phyloP scores from a whole-genome alignment of 2,888 invertebrate species.

The Sturmia bella region DNA sequence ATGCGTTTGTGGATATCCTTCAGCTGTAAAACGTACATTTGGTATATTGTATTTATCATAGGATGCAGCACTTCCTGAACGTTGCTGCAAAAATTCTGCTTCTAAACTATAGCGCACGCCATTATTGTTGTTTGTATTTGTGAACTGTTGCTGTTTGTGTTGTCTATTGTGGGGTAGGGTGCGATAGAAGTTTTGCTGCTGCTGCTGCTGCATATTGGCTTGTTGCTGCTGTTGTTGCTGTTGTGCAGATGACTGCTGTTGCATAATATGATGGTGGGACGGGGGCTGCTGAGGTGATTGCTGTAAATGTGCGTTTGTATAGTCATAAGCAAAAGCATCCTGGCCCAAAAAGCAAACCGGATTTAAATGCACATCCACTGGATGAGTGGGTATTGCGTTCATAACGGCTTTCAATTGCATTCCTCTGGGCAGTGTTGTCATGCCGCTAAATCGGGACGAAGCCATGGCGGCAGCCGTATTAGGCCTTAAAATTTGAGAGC shows the following conservation, averaged over 20 bases:
- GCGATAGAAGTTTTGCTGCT: slow-evolving; percentile 85
- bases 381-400: slow-evolving; percentile 81
- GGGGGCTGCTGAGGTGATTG: slow-evolving; percentile 72
- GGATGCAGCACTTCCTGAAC: slow-evolving; percentile 81
- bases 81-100: slow-evolving; percentile 85
- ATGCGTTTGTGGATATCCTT: slow-evolving; percentile 86
- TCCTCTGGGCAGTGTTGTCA: slow-evolving; percentile 83
- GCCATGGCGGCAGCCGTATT: slow-evolving; percentile 72
- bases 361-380: slow-evolving; percentile 88
- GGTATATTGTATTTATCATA: slow-evolving; percentile 83
- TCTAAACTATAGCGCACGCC: slow-evolving; percentile 85
- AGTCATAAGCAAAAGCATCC: slow-evolving; percentile 87
- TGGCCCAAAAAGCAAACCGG: slow-evolving; percentile 89
- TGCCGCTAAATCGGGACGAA: slow-evolving; percentile 81
- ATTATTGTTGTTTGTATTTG: slow-evolving; percentile 82
- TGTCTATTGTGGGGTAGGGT: slow-evolving; percentile 89
- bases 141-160: slow-evolving; percentile 78
- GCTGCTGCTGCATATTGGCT: slow-evolving; percentile 73
- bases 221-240: slow-evolving; percentile 72
- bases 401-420: slow-evolving; percentile 82
- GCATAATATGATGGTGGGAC: slow-evolving; percentile 70
- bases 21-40: slow-evolving; percentile 89
- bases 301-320: slow-evolving; percentile 80
- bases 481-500: slow-evolving; percentile 82
- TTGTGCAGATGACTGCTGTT: slow-evolving; percentile 71